Percentiles rank a stretch among this genome's conserved stretches.
Conservation (phyloP, 2,888 invertebrate genomes). For the Blomia tropicalis region DNA sequence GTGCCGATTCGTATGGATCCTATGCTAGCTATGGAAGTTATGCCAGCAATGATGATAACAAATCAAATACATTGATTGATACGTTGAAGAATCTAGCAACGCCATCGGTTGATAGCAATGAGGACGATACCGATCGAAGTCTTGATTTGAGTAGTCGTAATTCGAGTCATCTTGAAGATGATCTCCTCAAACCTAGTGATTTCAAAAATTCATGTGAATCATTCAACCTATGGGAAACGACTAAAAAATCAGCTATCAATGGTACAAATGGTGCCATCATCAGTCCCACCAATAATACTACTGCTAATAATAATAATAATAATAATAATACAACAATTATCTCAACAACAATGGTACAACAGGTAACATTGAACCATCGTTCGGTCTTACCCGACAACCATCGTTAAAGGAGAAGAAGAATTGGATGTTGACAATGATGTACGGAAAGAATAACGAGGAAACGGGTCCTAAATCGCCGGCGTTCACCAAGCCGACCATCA, state of each 20-base stretch:
- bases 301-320: not conserved
- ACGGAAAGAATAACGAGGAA: slow-evolving; percentile 32
- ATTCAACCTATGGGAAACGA: slow-evolving; percentile 22
- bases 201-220: not conserved
- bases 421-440: slow-evolving; percentile 37
- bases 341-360: not conserved
- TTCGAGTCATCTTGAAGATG: slow-evolving; percentile 13
- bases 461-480: slow-evolving; percentile 28
- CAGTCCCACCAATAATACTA: not conserved
- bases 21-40: slow-evolving; percentile 22
- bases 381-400: slow-evolving; percentile 7
- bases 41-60: slow-evolving; percentile 25
- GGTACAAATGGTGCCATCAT: not conserved
- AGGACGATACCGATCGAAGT: slow-evolving; percentile 25
- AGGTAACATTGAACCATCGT: not conserved
- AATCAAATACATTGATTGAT: slow-evolving; percentile 20
- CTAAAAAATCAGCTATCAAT: slow-evolving; percentile 13
- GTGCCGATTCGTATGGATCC: slow-evolving; percentile 24
- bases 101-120: slow-evolving; percentile 27
- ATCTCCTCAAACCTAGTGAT: slow-evolving; percentile 1
- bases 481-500: not conserved
- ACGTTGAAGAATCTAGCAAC: slow-evolving; percentile 24
- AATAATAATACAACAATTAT: not conserved
- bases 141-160: slow-evolving; percentile 9
- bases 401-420: slow-evolving; percentile 33